Conservation (phyloP, 2,113 vertebrate species). For the Solenodon paradoxus region DNA sequence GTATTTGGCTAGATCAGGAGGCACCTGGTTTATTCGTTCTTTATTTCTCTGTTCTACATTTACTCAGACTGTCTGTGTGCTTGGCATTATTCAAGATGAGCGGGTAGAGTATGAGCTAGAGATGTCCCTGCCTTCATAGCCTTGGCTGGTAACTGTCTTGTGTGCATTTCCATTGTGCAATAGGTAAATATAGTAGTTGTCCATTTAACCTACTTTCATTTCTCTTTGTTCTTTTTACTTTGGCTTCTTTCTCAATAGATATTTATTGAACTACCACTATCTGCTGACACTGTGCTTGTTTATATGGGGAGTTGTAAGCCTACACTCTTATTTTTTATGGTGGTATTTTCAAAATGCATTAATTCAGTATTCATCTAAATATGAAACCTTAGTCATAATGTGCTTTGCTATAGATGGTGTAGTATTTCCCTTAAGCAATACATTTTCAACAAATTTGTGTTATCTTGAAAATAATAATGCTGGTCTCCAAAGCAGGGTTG, state of each 20-base stretch:
- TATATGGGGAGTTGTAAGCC: not conserved
- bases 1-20: not conserved
- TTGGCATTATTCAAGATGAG: not conserved
- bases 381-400: constrained; percentile 46
- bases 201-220: not conserved
- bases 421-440: not conserved
- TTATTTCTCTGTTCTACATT: not conserved
- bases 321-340: not conserved
- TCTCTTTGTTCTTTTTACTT: not conserved
- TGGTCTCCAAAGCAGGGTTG: not conserved
- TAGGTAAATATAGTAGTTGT: not conserved
- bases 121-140: not conserved
- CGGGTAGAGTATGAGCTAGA: not conserved
- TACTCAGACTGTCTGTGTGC: not conserved
- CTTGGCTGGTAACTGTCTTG: not conserved
- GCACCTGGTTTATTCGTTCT: not conserved
- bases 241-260: constrained; percentile 1
- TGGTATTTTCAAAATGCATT: constrained; percentile 54
- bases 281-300: constrained; percentile 35
- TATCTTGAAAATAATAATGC: constrained; percentile 30
- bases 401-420: constrained; percentile 10
- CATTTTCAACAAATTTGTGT: not conserved
- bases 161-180: not conserved
- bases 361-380: constrained; percentile 41
- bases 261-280: constrained; percentile 27